These are phyloP conservation scores for Gisinianus flammeolus DNA, from an alignment of 2,888 invertebrate species.

Conservation along the genomic window DNA sequence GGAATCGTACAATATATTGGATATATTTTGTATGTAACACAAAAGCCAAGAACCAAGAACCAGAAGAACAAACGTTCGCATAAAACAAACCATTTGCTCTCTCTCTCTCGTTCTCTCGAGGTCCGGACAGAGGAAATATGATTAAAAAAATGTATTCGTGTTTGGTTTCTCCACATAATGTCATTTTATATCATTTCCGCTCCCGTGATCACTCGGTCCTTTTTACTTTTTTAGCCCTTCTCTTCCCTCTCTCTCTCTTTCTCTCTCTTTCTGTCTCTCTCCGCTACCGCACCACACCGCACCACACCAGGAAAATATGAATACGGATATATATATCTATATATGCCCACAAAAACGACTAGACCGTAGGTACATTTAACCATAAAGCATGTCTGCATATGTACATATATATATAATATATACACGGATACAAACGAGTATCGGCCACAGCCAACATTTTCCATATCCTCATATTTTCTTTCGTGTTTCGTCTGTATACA, in stretches of 20 bases:
- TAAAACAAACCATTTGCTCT: conserved; percentile 15
- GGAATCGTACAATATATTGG: not conserved
- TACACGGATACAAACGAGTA: not conserved
- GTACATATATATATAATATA: not conserved
- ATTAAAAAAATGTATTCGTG: conserved; percentile 45
- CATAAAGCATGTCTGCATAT: not conserved
- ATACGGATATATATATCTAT: too few relatives aligned
- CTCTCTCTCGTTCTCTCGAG: not conserved
- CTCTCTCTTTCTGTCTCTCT: not conserved
- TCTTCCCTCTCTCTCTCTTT: conserved; percentile 1
- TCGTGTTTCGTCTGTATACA: not conserved
- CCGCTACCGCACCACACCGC: not conserved
- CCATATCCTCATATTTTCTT: not conserved
- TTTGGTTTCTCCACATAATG: conserved; percentile 44
- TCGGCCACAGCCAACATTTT: not conserved
- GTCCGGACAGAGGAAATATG: conserved; percentile 36
- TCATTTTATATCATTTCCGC: conserved; percentile 57
- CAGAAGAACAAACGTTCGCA: not conserved
- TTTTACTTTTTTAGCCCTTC: conserved; percentile 21
- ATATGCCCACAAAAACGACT: too few relatives aligned
- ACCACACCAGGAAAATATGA: conserved; percentile 7
- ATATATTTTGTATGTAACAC: too few relatives aligned
- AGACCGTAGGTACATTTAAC: too few relatives aligned
- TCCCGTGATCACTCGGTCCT: conserved; percentile 43
- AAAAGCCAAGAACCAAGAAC: not conserved